phyloP scores from a whole-genome alignment of 1,140 invertebrate genomes.

The Geopemphigus sp. region DNA sequence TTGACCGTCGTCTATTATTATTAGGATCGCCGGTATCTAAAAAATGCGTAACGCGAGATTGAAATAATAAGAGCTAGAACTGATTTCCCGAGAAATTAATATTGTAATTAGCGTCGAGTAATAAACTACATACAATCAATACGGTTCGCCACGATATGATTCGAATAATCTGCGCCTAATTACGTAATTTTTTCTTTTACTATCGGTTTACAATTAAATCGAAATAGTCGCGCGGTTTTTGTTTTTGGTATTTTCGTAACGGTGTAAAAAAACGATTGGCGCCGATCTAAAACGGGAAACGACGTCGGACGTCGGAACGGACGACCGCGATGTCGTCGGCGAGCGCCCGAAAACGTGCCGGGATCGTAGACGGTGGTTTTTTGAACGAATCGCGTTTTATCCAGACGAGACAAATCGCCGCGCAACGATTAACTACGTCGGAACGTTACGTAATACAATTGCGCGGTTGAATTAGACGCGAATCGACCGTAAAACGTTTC shows the following conservation, averaged over 20 bases:
- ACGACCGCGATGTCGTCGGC: too few species aligned
- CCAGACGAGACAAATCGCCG: too few species aligned
- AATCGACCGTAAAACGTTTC: background rate
- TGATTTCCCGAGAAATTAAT: conserved; percentile 1
- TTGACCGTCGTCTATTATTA: conserved; percentile 13
- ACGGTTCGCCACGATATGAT: background rate
- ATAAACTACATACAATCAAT: background rate
- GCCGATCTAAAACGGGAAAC: too few species aligned
- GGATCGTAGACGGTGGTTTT: too few species aligned
- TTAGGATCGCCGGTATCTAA: conserved; percentile 10
- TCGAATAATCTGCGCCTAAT: conserved; percentile 5
- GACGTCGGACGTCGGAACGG: too few species aligned
- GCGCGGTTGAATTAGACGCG: too few species aligned
- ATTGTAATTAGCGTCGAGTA: conserved; percentile 7
- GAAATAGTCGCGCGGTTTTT: background rate
- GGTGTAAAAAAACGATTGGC: too few species aligned
- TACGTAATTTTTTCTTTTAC: too few species aligned
- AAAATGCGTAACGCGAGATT: background rate
- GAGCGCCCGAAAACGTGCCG: too few species aligned
- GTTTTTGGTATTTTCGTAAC: too few species aligned
- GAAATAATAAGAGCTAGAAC: background rate
- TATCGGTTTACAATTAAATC: background rate
- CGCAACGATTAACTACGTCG: background rate
- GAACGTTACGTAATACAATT: background rate
- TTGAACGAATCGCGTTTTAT: too few species aligned